A percentile compares a stretch with the other conserved stretches of the same genome.
Evolutionary conservation across 2,113 vertebrate species (phyloP).

Genomic region (Pygathrix nemaeus): DNA sequence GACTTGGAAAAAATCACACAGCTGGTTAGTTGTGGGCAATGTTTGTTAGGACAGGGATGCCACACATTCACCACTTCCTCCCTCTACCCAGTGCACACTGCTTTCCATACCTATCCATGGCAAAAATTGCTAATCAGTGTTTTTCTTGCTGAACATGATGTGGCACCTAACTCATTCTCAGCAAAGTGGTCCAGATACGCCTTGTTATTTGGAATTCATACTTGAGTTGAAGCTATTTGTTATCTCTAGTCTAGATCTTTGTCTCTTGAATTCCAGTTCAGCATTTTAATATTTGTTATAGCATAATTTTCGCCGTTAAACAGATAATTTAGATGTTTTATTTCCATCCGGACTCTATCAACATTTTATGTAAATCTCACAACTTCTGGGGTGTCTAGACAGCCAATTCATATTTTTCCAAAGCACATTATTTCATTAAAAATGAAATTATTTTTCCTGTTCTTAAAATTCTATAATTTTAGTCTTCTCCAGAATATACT

Average conservation of each 20-base stretch:
- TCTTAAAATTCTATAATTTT: constrained; percentile 23
- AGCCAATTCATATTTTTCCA: neutral
- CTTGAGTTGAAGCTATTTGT: neutral
- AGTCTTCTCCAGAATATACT: neutral
- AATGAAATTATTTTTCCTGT: neutral
- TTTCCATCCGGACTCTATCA: neutral
- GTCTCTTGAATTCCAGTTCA: neutral
- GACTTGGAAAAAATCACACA: neutral
- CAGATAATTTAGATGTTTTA: neutral
- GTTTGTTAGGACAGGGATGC: neutral
- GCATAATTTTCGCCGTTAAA: neutral
- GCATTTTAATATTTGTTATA: neutral
- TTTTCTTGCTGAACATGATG: neutral
- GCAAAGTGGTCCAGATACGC: neutral
- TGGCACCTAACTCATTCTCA: neutral
- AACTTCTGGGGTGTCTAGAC: neutral
- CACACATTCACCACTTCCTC: neutral
- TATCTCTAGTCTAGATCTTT: neutral
- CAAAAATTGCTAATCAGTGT: neutral
- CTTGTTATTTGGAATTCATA: neutral
- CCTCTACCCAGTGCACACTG: neutral
- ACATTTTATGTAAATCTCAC: neutral
- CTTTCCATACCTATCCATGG: neutral
- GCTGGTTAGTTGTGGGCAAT: neutral
- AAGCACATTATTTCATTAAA: constrained; percentile 23